Base-by-base conservation (phyloP, 2,888 invertebrate species). In the Pelosia muscerda region DNA sequence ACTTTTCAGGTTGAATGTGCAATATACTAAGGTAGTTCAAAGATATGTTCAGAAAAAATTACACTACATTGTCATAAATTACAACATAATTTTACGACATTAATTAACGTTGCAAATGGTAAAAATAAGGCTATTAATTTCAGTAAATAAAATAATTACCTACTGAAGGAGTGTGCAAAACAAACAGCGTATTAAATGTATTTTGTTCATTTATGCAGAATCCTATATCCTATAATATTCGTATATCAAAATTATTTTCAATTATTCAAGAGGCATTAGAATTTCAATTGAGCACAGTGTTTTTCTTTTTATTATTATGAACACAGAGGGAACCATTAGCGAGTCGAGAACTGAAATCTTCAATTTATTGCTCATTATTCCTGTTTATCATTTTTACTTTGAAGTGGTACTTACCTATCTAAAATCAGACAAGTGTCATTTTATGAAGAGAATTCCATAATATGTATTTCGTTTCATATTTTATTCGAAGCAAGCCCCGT, bases 221-320 rank as follows among this genome's bases (percentile, higher is more conserved):
- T 77, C 62, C 71, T 74, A 74, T 79, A 80, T 73, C 76, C 81
- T 78, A 84, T 83, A 85, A 81, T 84, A 79, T 72, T 82, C 82
- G 81, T 78, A 78, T 81, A 81, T 79, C 78, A 77, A 74, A 78
- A 78, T 81, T 79, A 81, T 81, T 81, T 83, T 84, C 82, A 85
- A 85, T 88, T 88, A 86, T 85, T 85, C 85, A 86, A 78, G 81
- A 83, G 81, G 76, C 80, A 87, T 88, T 86, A 86, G 83, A 85
- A 86, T 86, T 87, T 85, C 82, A 86, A 86, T 86, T 84, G 79
- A 78, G 74, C 69, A 72, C 56, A 79, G 74, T 79, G 77, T 79
- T 81, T 84, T 84, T 84, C 79, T 81, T 76, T 77, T 77, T 79
- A 73, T 79, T 77, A 79, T 75, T 71, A 72, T 72, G 77, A 72